Evolutionary conservation across 2,113 vertebrate species (phyloP).

Genomic region (Gallinago jamesoni): DNA sequence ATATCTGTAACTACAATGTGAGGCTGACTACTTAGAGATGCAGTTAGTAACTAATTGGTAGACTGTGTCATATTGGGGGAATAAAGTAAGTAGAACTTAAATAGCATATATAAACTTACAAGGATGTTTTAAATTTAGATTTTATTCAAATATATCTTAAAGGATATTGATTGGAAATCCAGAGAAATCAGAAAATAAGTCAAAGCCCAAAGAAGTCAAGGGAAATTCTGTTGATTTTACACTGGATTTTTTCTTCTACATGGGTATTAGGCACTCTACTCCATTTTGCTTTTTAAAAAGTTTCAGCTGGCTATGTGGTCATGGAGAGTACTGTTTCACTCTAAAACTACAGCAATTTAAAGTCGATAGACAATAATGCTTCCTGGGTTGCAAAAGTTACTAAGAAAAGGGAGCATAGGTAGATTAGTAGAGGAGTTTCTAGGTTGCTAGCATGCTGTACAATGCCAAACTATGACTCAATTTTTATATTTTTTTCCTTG

Average conservation of each 20-base stretch:
- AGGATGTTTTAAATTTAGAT: background rate
- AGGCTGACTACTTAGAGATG: background rate
- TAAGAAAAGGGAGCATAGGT: background rate
- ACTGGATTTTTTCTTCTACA: background rate
- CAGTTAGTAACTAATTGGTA: background rate
- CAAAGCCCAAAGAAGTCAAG: background rate
- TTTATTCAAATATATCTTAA: background rate
- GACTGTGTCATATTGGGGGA: background rate
- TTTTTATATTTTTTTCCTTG: background rate
- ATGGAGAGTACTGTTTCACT: background rate
- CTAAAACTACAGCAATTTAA: background rate
- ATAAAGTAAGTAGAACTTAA: background rate
- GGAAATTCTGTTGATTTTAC: background rate
- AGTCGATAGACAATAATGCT: background rate
- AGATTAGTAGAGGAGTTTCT: rapidly evolving
- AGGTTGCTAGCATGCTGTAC: rapidly evolving
- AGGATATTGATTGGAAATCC: background rate
- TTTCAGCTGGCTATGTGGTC: background rate
- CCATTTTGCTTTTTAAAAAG: background rate
- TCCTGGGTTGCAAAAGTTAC: background rate
- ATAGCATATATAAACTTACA: background rate
- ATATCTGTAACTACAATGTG: background rate
- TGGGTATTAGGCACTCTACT: background rate
- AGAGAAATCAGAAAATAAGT: background rate
- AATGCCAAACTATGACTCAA: background rate